A percentile compares a stretch with the other conserved stretches of the same genome.
Conservation (phyloP, 2,888 invertebrate genomes). For the Branchipolynoe longqiensis region DNA sequence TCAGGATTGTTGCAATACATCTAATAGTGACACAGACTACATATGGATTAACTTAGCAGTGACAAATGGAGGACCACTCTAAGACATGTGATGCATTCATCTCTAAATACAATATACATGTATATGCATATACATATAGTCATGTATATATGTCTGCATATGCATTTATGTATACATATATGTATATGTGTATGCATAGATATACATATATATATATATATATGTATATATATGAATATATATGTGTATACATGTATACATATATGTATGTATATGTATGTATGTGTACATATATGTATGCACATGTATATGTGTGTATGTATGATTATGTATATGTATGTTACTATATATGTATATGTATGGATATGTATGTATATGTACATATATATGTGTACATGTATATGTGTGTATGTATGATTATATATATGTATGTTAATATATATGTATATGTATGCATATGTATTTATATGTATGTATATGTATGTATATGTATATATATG, state of each 20-base stretch:
- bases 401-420: neutral
- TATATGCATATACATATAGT: no score
- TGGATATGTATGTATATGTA: neutral
- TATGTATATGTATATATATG: no score
- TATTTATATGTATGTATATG: neutral
- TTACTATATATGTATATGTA: neutral
- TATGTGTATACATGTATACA: neutral
- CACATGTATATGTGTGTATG: neutral
- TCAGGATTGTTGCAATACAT: no score
- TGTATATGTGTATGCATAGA: neutral
- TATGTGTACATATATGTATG: neutral
- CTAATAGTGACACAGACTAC: no score
- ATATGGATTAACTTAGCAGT: no score
- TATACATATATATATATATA: no score
- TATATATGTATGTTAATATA: no score
- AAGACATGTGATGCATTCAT: no score
- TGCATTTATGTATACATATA: no score
- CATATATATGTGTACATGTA: neutral
- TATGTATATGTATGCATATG: conserved; percentile 12
- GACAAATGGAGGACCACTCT: no score
- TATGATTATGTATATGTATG: neutral
- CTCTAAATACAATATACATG: no score
- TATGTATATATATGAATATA: neutral
- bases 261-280: neutral
- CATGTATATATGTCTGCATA: no score